Evolutionary conservation across 2,113 vertebrate genomes (phyloP), one percentile per base, ranked within the genome.

Genomic region (Ptilonorhynchus violaceus): DNA sequence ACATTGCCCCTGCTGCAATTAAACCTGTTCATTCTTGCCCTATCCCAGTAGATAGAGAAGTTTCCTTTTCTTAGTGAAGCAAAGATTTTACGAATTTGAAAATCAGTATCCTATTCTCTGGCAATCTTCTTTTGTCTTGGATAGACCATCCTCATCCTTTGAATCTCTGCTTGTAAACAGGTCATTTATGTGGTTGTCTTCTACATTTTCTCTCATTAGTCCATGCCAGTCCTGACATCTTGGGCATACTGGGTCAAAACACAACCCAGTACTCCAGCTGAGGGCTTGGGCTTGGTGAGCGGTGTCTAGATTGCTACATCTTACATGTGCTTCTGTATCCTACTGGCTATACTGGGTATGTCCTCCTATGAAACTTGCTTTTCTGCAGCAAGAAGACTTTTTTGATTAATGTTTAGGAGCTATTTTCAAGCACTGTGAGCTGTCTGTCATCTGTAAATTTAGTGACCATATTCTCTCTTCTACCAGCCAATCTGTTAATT

Each of bases 11-110:
- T 86, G 67, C 70, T 74, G 39, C 72, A 88, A 74, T 91, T 92
- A 95, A 91, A 59, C 92, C 46, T 97, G 92, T 69, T 92, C 35
- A 4, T 86, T 93, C 91, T 90, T 93, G 91, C 67, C 62, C 49
- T 63, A 20, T 53, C n/a, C 15, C 4, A 66, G 21, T 1, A 92
- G 67, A 77, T 0, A 83, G 24, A 87, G 42, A 75, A 63, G 30
- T 50, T 85, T 58, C 24, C 49, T 77, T 62, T 85, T 56, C 50
- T 59, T 50, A 86, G 23, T 11, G 30, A 85, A 89, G 18, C 15
- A 69, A 76, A 55, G 33, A 39, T 86, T 84, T 77, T 67, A 69
- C 27, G 1, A 77, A 53, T 41, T 92, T 92, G 49, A 81, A 90
- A 92, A 81, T 83, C 21, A 75, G 69, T 85, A 63, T 74, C 23